Conservation (phyloP, 2,113 vertebrate species). For the Patagioenas fasciata region DNA sequence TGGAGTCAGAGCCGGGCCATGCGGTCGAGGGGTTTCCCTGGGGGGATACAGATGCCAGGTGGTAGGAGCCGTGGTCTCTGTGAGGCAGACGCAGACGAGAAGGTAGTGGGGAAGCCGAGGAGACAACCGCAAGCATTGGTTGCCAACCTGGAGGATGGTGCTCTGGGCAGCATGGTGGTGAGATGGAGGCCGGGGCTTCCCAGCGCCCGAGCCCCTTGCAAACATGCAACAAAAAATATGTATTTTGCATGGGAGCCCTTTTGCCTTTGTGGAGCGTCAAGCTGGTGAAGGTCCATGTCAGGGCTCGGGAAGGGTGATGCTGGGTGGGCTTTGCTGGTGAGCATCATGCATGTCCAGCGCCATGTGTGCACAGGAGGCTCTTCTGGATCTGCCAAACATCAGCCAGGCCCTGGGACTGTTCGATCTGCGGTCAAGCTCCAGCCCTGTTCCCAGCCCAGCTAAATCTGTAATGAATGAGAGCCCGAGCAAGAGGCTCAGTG, state of each 20-base stretch:
- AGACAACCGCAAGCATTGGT: neutral
- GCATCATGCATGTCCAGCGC: neutral
- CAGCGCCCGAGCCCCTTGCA: neutral
- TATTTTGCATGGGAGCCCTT: neutral
- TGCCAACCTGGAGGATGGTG: neutral
- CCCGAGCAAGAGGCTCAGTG: neutral
- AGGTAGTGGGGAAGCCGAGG: neutral
- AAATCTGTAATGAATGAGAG: neutral
- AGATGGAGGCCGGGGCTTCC: neutral
- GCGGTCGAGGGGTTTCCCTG: neutral
- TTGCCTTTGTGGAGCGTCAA: fast-evolving
- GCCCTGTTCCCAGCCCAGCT: neutral
- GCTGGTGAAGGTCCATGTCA: fast-evolving
- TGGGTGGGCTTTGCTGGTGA: neutral
- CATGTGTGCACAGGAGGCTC: fast-evolving
- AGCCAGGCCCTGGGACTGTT: neutral
- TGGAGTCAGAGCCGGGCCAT: neutral
- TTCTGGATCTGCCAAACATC: neutral
- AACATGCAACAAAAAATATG: fast-evolving
- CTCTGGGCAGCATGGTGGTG: fast-evolving
- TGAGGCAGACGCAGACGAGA: neutral
- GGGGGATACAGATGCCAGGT: neutral
- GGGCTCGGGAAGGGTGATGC: neutral
- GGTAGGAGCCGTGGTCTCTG: neutral
- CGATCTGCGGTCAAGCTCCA: neutral